Evolutionary conservation across 2,888 invertebrate species (phyloP), one percentile per base, ranked within the genome.

Genomic region (Lepeophtheirus nordmannii): DNA sequence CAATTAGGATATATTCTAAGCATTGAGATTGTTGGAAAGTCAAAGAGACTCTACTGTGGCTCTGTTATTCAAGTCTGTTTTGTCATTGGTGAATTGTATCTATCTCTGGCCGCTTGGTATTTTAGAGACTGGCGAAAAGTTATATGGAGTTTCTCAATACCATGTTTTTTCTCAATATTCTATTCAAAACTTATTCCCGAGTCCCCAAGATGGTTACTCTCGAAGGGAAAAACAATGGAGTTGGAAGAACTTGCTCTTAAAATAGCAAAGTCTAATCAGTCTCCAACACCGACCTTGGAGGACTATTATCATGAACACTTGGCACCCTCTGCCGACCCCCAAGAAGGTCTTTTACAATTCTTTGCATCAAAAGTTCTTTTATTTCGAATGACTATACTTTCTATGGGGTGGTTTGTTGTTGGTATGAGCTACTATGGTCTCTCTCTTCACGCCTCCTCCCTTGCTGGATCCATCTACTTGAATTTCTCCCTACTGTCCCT

Each of bases 21-120:
- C 39, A 80, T 88, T 70, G 89, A 89, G 74, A 79, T 87, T 75
- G 83, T 87, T 37, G 86, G 86, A 0, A 85, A 85, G 11, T 81
- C 82, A 68, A 82, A 83, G 63, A 79, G 89, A 53, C 84, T 86
- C 22, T 74, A 87, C 53, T 84, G 83, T 7, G 85, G 87, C 68
- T 80, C 85, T 63, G 76, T 87, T 60, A 80, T 85, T 10, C 83
- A 85, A 63, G 80, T 84, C 14, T 84, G 85, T 68, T 83, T 85
- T 72, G 82, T 86, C 0, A 71, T 83, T 40, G 87, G 88, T 0
- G 83, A 85, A 72, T 81, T 85, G 1, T 72, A 82, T 0, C 75
- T 86, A 20, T 84, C 85, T 0, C 73, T 83, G 58, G 75, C 83
- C 38, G 86, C 88, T 68, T 85, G 84, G 79, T 76, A 77, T 69